Base-by-base conservation (phyloP, 2,888 invertebrate genomes). In the Allygus modestus region DNA sequence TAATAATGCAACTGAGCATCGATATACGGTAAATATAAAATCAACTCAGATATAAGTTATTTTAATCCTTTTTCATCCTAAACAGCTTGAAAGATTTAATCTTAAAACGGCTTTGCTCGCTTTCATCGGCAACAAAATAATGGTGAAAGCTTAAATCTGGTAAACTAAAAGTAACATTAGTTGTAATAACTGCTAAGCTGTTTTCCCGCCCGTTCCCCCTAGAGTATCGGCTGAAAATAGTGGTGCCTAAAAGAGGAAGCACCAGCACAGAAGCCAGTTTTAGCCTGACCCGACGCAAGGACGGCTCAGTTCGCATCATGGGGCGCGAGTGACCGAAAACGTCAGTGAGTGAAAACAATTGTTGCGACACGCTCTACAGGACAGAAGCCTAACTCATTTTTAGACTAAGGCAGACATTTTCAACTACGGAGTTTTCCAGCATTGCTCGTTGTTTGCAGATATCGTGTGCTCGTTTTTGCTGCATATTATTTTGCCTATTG, bases 201-300 rank as follows among this genome's bases (percentile, higher is more conserved):
- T 41, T 7, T 51, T 43, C 41, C 41, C 51, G 41, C 77, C 77
- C 77, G 31, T 73, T 43, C 77, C 77, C 77, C 37, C 1, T 46
- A 77, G 77, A 77, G 28, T 77, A 31, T 77, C 77, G 77, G 77
- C 77, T 46, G 77, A 46, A 46, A 51, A 77, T 51, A 46, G 77
- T 77, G 77, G 77, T 77, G 77, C 73, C 73, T 41, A 73, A 73
- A 37, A 37, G 73, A 73, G 73, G 73, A 41, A 77, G 51, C 28
- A 28, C 77, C 28, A 77, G 46, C 28, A 84, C 84, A n/a, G 82
- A 82, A 28, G 84, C 84, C 43, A 65, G 82, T 65, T 84, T 84
- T 82, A 61, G 82, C 26, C 51, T 84, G 12, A 82, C 75, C 31
- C 41, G 77, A 26, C 84, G 73, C 20, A 82, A 75, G 46, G 84